Conservation (phyloP, 2,113 vertebrate genomes). For the Calonectris borealis region DNA sequence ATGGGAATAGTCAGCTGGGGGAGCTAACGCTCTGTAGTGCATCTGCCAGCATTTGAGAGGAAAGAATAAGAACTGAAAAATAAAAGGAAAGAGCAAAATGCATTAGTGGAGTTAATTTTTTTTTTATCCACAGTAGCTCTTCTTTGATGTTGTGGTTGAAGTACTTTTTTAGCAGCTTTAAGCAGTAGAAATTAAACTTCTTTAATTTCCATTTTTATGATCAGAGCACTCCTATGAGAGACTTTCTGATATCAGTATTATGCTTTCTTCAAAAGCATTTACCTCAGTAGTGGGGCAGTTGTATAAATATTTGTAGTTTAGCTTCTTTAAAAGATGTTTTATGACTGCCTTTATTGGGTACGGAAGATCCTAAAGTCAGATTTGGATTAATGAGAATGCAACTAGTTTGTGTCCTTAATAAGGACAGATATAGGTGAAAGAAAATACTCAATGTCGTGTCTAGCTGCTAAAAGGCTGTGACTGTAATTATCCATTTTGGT, state of each 20-base stretch:
- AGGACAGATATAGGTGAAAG: not conserved
- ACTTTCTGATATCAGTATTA: constrained; percentile 14
- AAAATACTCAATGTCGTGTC: not conserved
- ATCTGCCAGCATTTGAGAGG: not conserved
- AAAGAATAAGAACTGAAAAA: not conserved
- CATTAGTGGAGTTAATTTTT: not conserved
- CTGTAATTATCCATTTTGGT: not conserved
- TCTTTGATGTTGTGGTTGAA: constrained; percentile 48
- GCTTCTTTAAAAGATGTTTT: not conserved
- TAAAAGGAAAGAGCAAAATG: constrained; percentile 4
- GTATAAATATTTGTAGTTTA: not conserved
- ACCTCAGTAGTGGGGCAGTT: not conserved
- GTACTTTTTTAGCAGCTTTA: constrained; percentile 34
- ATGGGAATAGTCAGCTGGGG: constrained; percentile 65
- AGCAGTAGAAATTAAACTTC: constrained; percentile 45
- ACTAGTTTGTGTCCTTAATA: not conserved
- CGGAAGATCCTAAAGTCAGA: not conserved
- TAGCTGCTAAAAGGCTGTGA: not conserved
- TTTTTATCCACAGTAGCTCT: not conserved
- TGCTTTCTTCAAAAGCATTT: constrained; percentile 4
- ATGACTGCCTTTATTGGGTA: not conserved
- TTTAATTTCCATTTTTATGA: constrained; percentile 53
- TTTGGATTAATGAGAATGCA: not conserved
- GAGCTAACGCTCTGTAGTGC: constrained; percentile 58
- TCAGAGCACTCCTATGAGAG: constrained; percentile 25